Evolutionary conservation across 2,113 vertebrate genomes (phyloP), one percentile per base, ranked within the genome.

Genomic region (Caranx melampygus): DNA sequence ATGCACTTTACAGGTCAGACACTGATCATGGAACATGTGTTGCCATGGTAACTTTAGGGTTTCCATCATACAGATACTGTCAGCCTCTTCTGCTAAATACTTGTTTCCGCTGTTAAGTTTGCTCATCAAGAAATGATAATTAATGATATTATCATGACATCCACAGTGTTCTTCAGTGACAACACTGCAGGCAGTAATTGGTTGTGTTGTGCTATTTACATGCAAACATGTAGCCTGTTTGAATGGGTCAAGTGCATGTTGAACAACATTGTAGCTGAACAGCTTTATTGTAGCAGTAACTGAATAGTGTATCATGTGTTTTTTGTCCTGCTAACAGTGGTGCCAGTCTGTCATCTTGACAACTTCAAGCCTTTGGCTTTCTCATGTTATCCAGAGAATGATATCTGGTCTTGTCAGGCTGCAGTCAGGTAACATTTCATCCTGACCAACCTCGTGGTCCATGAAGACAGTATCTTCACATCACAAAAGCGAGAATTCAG

Each of bases 21-120:
- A 16, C 11, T 37, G 14, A 57, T 51, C 31, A 37, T 51, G 59
- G 71, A 65, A 9, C 20, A 58, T 64, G 57, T 40, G 80, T 87
- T 85, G 61, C 77, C 69, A 76, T 71, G 71, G 83, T 34, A 77
- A 86, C 78, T 67, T 58, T 52, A 47, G 40, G 34, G 34, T 52
- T 75, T 64, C 37, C 31, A 31, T 14, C 8, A 14, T 6, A 21
- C 59, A 72, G 52, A 9, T n/a, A 35, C 18, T 49, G 10, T 37
- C 40, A 64, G n/a, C 21, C 51, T 16, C 15, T 14, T 18, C 6
- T 6, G 9, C 37, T 20, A n/a, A 21, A 45, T 44, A 16, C 12
- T 70, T 16, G 35, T n/a, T 42, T 62, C 8, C 21, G 15, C n/a
- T 26, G 16, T 44, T 26, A 15, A 21, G 40, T 40, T 26, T 12